These are phyloP conservation scores for Puma concolor DNA, from an alignment of 2,113 vertebrate genomes.

Conservation along the genomic window DNA sequence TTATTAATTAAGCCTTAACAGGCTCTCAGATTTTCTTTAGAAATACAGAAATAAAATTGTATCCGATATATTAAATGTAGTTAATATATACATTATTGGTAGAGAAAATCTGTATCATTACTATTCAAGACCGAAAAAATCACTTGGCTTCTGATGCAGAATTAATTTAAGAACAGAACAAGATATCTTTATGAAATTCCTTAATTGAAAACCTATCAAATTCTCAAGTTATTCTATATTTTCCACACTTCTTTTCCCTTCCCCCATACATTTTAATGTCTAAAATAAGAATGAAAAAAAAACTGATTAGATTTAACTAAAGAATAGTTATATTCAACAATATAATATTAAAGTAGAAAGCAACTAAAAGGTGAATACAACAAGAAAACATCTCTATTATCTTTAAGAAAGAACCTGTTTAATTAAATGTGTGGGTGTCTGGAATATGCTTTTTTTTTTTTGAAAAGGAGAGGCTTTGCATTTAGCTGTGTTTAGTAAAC, in stretches of 20 bases:
- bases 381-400: not conserved
- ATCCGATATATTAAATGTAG: constrained; percentile 51
- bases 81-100: constrained; percentile 69
- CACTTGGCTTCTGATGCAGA: constrained; percentile 68
- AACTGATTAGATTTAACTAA: not conserved
- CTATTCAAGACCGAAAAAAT: constrained; percentile 73
- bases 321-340: constrained; percentile 36
- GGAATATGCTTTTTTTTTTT: not conserved
- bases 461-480: not conserved
- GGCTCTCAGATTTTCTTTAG: constrained; percentile 43
- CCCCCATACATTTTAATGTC: constrained; percentile 33
- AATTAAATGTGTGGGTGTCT: constrained; percentile 12
- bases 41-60: constrained; percentile 53
- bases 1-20: constrained; percentile 37
- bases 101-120: constrained; percentile 68
- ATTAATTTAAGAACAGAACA: constrained; percentile 72
- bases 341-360: constrained; percentile 5
- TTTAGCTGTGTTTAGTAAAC: constrained; percentile 4
- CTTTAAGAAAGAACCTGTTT: constrained; percentile 35
- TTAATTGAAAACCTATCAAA: constrained; percentile 68
- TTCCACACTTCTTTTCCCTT: constrained; percentile 48
- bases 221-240: constrained; percentile 64
- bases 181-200: constrained; percentile 69
- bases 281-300: constrained; percentile 26
- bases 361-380: constrained; percentile 45